Conservation (phyloP, 2,113 vertebrate genomes). For the Lampris megalopsis region DNA sequence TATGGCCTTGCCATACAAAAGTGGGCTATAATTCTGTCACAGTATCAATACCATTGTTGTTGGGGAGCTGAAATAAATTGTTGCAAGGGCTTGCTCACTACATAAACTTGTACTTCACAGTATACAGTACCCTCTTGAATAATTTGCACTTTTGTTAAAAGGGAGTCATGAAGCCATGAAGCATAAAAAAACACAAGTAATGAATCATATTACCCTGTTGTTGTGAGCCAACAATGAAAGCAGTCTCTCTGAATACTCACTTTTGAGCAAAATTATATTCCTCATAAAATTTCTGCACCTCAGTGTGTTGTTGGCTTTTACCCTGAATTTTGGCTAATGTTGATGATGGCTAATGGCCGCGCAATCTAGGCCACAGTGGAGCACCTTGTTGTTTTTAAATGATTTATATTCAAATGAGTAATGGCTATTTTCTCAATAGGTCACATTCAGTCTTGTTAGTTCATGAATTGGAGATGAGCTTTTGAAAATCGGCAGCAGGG, state of each 20-base stretch:
- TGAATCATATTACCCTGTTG: background rate
- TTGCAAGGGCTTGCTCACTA: constrained; percentile 34
- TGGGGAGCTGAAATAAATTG: constrained; percentile 52
- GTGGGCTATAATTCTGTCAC: constrained; percentile 30
- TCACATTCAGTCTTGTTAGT: constrained; percentile 42
- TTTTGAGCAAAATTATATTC: background rate
- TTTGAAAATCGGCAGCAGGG: constrained; percentile 18
- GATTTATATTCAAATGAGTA: constrained; percentile 45
- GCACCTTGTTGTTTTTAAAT: constrained; percentile 35
- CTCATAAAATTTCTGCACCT: background rate
- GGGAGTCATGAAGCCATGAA: constrained; percentile 27
- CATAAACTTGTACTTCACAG: constrained; percentile 48
- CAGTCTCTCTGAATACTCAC: background rate
- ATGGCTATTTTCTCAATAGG: constrained; percentile 17
- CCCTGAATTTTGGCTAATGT: background rate
- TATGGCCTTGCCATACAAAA: constrained; percentile 59
- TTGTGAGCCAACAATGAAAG: too few relatives aligned
- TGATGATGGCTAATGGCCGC: constrained; percentile 8
- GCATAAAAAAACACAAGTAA: background rate
- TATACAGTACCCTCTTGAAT: constrained; percentile 32
- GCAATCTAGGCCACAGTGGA: background rate
- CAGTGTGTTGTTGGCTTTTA: constrained; percentile 2
- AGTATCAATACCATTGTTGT: constrained; percentile 12
- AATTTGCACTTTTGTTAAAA: constrained; percentile 14
- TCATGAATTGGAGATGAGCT: constrained; percentile 26